phyloP scores from a whole-genome alignment of 2,888 invertebrate genomes.

The Melitaea athalia region DNA sequence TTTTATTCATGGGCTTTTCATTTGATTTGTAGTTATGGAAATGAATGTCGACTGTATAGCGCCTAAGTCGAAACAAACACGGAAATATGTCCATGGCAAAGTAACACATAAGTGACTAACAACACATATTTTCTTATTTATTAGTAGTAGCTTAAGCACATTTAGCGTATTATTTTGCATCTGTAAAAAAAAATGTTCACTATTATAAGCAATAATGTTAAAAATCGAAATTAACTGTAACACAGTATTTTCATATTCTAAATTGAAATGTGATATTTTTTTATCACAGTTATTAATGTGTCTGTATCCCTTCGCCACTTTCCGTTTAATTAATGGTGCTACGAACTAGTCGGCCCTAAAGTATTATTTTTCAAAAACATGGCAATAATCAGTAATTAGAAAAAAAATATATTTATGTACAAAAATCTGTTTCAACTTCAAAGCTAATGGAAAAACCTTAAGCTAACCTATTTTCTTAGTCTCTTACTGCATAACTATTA shows the following conservation, averaged over 20 bases:
- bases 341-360: conserved; percentile 16
- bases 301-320: conserved; percentile 16
- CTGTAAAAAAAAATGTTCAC: conserved; percentile 68
- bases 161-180: conserved; percentile 66
- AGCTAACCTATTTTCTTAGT: not conserved
- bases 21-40: conserved; percentile 48
- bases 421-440: not conserved
- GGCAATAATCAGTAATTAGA: not conserved
- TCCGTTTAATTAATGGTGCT: conserved; percentile 23
- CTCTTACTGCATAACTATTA: not conserved
- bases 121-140: conserved; percentile 67
- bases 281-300: conserved; percentile 52
- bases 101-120: conserved; percentile 44
- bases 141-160: conserved; percentile 69
- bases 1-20: conserved; percentile 64
- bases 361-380: not conserved
- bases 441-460: not conserved
- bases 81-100: conserved; percentile 8
- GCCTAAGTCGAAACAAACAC: conserved; percentile 7
- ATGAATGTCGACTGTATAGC: conserved; percentile 35
- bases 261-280: conserved; percentile 72
- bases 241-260: conserved; percentile 75
- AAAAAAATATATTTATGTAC: not conserved
- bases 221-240: conserved; percentile 49
- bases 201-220: conserved; percentile 64